Conservation (phyloP, 1,140 invertebrate genomes). For the Bacillus rossius region DNA sequence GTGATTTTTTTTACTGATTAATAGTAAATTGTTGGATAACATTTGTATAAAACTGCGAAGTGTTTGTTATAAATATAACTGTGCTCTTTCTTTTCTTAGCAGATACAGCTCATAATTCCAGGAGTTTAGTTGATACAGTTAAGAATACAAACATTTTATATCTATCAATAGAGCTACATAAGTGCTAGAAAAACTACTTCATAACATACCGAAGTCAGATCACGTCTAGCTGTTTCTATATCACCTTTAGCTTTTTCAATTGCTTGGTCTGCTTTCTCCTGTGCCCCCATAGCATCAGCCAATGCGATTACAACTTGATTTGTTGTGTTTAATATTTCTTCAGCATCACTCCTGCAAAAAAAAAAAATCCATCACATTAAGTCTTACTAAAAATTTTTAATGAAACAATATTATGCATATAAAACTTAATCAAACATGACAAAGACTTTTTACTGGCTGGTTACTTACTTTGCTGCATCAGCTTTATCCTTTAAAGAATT, state of each 20-base stretch:
- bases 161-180: background rate
- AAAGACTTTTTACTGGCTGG: too few relatives aligned
- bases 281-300: conserved; percentile 65
- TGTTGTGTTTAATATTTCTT: conserved; percentile 49
- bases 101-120: background rate
- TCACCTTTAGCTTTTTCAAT: conserved; percentile 75
- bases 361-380: background rate
- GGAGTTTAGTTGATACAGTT: background rate
- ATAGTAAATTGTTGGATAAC: background rate
- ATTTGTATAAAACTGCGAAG: background rate
- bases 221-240: conserved; percentile 65
- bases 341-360: conserved; percentile 44
- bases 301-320: conserved; percentile 52
- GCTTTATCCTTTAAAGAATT: conserved; percentile 69
- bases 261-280: conserved; percentile 67
- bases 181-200: background rate
- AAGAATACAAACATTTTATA: background rate
- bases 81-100: background rate
- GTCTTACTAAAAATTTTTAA: background rate
- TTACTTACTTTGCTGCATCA: conserved; percentile 62
- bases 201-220: conserved; percentile 54
- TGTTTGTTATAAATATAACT: background rate
- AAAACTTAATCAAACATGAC: background rate
- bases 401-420: background rate
- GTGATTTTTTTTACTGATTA: background rate